phyloP scores from a whole-genome alignment of 2,113 vertebrate species.

The Microcebus jonahi region DNA sequence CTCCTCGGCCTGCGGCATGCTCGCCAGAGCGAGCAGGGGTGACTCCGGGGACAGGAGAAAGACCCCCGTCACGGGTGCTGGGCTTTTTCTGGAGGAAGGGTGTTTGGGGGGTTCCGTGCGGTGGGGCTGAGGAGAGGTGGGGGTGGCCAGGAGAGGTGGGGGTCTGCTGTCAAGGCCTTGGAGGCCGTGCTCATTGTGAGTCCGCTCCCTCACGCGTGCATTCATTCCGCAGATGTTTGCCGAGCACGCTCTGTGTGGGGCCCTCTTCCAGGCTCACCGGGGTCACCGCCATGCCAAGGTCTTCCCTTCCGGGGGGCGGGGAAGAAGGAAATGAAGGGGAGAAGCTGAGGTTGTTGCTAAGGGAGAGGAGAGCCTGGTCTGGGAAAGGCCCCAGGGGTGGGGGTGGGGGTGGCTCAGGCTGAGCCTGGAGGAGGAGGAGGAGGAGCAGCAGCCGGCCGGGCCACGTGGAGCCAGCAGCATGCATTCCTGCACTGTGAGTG shows the following conservation, averaged over 20 bases:
- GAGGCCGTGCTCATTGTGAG: no score
- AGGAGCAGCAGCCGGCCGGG: neutral
- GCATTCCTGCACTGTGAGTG: neutral
- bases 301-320: neutral
- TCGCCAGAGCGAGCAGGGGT: fast-evolving
- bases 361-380: no score
- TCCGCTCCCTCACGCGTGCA: neutral
- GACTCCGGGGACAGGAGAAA: neutral
- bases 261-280: neutral
- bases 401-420: neutral
- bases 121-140: neutral
- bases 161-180: neutral
- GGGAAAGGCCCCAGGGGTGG: neutral
- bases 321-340: neutral
- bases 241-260: no score
- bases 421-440: neutral
- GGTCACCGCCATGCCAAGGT: fast-evolving
- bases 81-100: neutral
- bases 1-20: fast-evolving
- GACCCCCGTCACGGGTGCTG: fast-evolving
- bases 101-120: neutral
- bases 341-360: neutral
- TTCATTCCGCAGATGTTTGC: neutral
- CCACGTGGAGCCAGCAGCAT: fast-evolving
- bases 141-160: neutral